phyloP scores from a whole-genome alignment of 2,113 vertebrate species.

The Daboia siamensis region DNA sequence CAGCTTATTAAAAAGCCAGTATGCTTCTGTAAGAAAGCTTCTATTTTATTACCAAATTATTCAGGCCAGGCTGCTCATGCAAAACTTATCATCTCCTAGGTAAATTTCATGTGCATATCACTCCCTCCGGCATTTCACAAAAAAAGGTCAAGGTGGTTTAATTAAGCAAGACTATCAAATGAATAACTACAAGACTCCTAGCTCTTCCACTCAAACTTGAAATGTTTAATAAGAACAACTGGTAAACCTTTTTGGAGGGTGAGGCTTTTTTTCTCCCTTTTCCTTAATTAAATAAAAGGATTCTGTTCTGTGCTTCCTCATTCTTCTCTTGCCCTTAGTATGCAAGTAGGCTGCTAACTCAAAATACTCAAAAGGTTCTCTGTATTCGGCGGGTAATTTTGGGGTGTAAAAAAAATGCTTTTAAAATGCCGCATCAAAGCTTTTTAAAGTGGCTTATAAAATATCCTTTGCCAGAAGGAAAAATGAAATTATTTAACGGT shows the following conservation, averaged over 20 bases:
- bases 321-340: slow-evolving; percentile 29
- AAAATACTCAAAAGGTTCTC: neutral
- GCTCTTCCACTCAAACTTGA: slow-evolving; percentile 37
- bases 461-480: slow-evolving; percentile 9
- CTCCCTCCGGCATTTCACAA: slow-evolving; percentile 49
- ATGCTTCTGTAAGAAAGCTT: slow-evolving; percentile 39
- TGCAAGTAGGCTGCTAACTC: neutral
- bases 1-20: slow-evolving; percentile 34
- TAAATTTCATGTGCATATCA: slow-evolving; percentile 48
- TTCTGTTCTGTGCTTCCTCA: slow-evolving; percentile 10
- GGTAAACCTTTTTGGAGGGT: slow-evolving; percentile 14
- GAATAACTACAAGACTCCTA: slow-evolving; percentile 54
- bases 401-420: neutral
- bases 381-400: slow-evolving; percentile 2
- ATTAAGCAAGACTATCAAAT: slow-evolving; percentile 53
- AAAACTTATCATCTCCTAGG: slow-evolving; percentile 47
- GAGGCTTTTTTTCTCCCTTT: neutral
- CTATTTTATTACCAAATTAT: slow-evolving; percentile 44
- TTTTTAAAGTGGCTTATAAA: slow-evolving; percentile 36
- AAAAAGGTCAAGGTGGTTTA: slow-evolving; percentile 59
- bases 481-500: neutral
- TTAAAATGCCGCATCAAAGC: slow-evolving; percentile 35
- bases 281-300: neutral
- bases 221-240: slow-evolving; percentile 46
- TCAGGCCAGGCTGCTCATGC: slow-evolving; percentile 40